Evolutionary conservation across 2,797 vertebrate species (phyloP), one percentile per base, ranked within the genome.

Genomic region (Sternarchorhynchus goeldii): DNA sequence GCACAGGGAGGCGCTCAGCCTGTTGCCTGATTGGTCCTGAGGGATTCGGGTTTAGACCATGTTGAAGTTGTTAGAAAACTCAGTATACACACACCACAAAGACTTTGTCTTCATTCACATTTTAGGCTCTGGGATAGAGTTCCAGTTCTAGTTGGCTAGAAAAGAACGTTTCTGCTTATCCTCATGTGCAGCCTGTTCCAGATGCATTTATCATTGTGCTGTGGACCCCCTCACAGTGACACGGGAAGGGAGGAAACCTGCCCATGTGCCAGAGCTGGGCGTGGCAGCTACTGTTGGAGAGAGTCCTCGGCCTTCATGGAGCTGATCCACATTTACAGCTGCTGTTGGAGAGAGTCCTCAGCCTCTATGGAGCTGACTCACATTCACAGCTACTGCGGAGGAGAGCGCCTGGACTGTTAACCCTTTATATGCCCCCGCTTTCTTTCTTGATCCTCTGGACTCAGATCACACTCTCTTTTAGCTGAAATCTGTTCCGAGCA

Each of bases 341-440:
- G 25, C 31, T 41, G 62, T 1, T 18, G 32, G n/a, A 34, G 73
- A 55, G 50, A 53, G 8, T 34, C 31, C 53, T 17, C 59, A 63
- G 73, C 55, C 50, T 17, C 41, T 21, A 56, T 64, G 39, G 62
- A 64, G 55, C 36, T 50, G 41, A 53, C 16, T 45, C 36, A 45
- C 66, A 25, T 74, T 75, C 70, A 75, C 41, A 36, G 20, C 31
- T 12, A 8, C 34, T 70, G 73, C 65, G 55, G 75, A 29, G 62
- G 60, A 39, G 67, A 31, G 25, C 56, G 73, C 68, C 60, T 73
- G 67, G 68, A 77, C 41, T 21, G 60, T 70, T 34, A 18, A 31
- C 62, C 78, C 50, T 64, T n/a, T 29, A 25, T 39, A 31, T 25
- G 25, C 25, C 45, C 45, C 45, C 7, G 2, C 45, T 50, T 50